Percentiles rank a stretch among this genome's conserved stretches.
Evolutionary conservation across 2,888 invertebrate species (phyloP).

Genomic region (Drosophila anomalata): DNA sequence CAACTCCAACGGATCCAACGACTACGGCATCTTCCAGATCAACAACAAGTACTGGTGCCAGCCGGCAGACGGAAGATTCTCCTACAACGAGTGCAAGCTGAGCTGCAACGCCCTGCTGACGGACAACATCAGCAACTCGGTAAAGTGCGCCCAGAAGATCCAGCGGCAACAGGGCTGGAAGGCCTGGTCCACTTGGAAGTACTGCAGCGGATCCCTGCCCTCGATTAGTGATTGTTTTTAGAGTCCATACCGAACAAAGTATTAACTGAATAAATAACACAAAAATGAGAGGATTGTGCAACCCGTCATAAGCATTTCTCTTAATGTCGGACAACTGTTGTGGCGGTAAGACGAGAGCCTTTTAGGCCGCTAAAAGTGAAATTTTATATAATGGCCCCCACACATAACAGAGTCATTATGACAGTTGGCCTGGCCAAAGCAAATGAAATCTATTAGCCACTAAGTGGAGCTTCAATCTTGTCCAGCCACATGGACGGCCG

Average conservation of each 20-base stretch:
- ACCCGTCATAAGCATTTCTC: constrained; percentile 1
- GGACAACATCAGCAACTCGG: constrained; percentile 66
- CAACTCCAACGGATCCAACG: constrained; percentile 84
- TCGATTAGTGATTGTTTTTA: constrained; percentile 18
- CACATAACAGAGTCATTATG: constrained; percentile 77
- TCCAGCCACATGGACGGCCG: constrained; percentile 3
- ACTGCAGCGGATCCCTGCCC: constrained; percentile 51
- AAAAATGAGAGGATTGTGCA: background rate
- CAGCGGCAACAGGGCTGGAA: constrained; percentile 66
- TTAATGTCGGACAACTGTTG: constrained; percentile 49
- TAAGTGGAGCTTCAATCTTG: constrained; percentile 51
- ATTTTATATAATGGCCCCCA: constrained; percentile 64
- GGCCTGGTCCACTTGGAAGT: constrained; percentile 73
- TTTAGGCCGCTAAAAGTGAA: constrained; percentile 72
- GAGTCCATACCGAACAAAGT: background rate
- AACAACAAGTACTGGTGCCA: constrained; percentile 81
- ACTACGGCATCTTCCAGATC: constrained; percentile 81
- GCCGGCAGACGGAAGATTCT: constrained; percentile 47
- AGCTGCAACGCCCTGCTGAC: constrained; percentile 62
- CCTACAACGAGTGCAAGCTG: constrained; percentile 66
- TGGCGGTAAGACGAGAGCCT: constrained; percentile 35
- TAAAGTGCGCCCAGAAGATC: constrained; percentile 68
- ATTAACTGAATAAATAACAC: background rate
- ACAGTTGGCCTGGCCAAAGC: constrained; percentile 69
- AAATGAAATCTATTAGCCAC: constrained; percentile 66